These are phyloP conservation scores for Agrotis puta DNA, from an alignment of 2,888 invertebrate genomes.

Conservation along the genomic window DNA sequence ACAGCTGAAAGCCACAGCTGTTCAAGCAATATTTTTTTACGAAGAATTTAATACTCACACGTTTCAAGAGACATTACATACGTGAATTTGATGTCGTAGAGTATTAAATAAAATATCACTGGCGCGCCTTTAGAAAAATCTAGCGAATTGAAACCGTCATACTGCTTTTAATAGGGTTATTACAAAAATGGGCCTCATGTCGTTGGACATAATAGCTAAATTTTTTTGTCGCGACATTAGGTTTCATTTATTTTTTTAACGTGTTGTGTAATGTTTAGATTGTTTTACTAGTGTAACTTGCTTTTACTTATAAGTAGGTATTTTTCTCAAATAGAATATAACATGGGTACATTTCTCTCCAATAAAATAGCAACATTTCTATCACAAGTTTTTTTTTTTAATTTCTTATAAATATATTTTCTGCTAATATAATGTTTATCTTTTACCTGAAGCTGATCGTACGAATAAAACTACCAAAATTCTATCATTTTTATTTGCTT, in stretches of 20 bases:
- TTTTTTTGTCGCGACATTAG: conserved; percentile 12
- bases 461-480: too few species aligned
- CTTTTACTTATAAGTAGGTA: background rate
- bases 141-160: conserved; percentile 43
- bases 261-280: background rate
- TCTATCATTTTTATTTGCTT: too few species aligned
- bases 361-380: too few species aligned
- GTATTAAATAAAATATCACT: conserved; percentile 37
- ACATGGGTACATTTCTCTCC: too few species aligned
- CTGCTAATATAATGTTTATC: too few species aligned
- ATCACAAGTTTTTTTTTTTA: too few species aligned
- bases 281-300: background rate
- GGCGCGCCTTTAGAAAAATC: conserved; percentile 22
- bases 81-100: conserved; percentile 21
- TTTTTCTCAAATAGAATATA: too few species aligned
- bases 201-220: conserved; percentile 15
- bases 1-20: conserved; percentile 37
- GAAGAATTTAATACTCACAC: conserved; percentile 35
- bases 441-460: too few species aligned
- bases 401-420: too few species aligned
- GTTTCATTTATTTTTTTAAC: background rate
- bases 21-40: conserved; percentile 36
- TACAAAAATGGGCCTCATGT: conserved; percentile 33
- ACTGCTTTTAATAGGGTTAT: conserved; percentile 26
- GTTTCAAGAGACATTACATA: conserved; percentile 11